phyloP scores from a whole-genome alignment of 2,797 vertebrate species.

The Pipistrellus nathusii region DNA sequence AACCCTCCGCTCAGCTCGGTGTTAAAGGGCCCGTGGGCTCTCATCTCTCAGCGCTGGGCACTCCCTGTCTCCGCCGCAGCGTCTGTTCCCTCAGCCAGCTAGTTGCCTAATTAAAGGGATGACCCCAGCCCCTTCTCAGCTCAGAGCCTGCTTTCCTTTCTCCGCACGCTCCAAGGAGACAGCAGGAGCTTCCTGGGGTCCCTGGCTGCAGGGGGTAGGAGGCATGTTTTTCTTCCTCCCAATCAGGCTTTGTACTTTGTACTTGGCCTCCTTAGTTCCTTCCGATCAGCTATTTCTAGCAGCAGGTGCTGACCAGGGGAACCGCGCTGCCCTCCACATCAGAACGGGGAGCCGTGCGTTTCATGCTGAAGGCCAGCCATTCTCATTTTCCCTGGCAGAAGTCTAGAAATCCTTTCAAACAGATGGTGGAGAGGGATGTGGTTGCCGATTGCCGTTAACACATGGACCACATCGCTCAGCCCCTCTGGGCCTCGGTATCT shows the following conservation, averaged over 20 bases:
- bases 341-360: neutral
- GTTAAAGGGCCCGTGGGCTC: conserved; percentile 31
- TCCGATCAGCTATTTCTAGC: conserved; percentile 70
- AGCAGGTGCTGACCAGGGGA: conserved; percentile 51
- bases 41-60: conserved; percentile 49
- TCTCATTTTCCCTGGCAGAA: neutral
- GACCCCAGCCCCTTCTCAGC: conserved; percentile 14
- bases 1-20: neutral
- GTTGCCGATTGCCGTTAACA: accelerated
- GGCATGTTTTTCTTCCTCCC: conserved; percentile 58
- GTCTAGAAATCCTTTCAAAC: neutral
- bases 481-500: neutral
- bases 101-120: conserved; percentile 69
- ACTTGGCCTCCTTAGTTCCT: conserved; percentile 31
- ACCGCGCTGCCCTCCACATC: neutral
- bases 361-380: neutral
- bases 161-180: conserved; percentile 53
- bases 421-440: accelerated
- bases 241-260: conserved; percentile 61
- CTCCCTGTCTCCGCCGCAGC: neutral
- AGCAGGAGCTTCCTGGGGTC: conserved; percentile 68
- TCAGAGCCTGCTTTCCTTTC: conserved; percentile 40
- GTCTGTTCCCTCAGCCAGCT: neutral
- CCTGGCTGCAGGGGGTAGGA: conserved; percentile 63
- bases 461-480: accelerated